phyloP scores from a whole-genome alignment of 2,797 vertebrate species.

The Helarctos malayanus region DNA sequence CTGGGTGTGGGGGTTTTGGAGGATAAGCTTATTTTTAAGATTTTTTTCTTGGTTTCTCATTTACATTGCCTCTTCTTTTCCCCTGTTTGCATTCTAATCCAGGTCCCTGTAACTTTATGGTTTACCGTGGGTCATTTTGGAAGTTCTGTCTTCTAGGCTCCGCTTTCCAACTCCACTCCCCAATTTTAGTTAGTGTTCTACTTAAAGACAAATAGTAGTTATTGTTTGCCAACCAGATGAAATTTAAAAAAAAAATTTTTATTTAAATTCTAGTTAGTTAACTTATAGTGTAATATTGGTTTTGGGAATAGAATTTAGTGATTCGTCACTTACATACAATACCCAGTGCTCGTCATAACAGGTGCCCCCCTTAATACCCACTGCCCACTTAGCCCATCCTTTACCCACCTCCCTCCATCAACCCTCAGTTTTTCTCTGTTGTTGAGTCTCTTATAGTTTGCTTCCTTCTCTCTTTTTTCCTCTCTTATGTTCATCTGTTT shows the following conservation, averaged over 20 bases:
- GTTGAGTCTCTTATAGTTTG: not conserved
- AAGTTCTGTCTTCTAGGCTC: not conserved
- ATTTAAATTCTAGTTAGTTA: not conserved
- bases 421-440: not conserved
- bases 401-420: not conserved
- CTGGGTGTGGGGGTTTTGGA: not conserved
- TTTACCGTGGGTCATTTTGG: not conserved
- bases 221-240: not conserved
- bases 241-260: not conserved
- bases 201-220: not conserved
- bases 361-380: not conserved
- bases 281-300: not conserved
- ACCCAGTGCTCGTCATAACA: not conserved
- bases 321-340: not conserved
- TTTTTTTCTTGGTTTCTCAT: not conserved
- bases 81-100: not conserved
- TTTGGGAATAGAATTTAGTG: not conserved
- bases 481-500: not conserved
- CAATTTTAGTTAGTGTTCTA: not conserved
- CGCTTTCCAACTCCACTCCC: fast-evolving
- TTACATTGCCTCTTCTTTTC: not conserved
- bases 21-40: not conserved
- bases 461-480: not conserved
- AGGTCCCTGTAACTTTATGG: not conserved
- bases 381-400: not conserved